Percentiles rank a stretch among this genome's conserved stretches.
Evolutionary conservation across 2,888 invertebrate species (phyloP).

Genomic region (Amblyjoppa fuscipennis): DNA sequence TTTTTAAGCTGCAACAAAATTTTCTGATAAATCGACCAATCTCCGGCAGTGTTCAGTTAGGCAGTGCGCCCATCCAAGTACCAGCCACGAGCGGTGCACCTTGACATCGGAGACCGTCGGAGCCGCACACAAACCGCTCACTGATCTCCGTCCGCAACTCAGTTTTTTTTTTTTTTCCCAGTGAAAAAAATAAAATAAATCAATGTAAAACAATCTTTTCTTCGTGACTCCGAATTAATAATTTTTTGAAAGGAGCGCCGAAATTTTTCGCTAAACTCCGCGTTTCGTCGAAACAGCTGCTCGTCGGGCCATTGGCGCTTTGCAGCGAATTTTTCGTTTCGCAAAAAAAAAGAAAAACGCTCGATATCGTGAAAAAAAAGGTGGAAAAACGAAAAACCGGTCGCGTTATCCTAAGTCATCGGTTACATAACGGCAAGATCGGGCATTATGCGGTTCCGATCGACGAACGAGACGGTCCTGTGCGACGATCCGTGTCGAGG

Average conservation of each 20-base stretch:
- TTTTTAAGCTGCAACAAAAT: too few species aligned
- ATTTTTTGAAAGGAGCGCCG: not conserved
- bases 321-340: not conserved
- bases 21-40: too few species aligned
- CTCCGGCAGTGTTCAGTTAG: too few species aligned
- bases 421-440: conserved; percentile 57
- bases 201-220: too few species aligned
- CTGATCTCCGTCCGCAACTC: too few species aligned
- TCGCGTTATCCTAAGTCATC: conserved; percentile 7
- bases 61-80: too few species aligned
- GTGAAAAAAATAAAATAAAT: not conserved
- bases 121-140: too few species aligned
- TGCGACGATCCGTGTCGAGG: not conserved
- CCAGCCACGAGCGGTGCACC: too few species aligned
- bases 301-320: not conserved
- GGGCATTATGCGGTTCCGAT: conserved; percentile 41
- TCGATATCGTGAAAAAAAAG: not conserved
- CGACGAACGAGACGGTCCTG: not conserved
- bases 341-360: not conserved
- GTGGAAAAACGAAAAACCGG: conserved; percentile 10
- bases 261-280: not conserved
- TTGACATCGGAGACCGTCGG: too few species aligned
- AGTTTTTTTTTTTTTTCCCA: too few species aligned
- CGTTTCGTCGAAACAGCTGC: not conserved
- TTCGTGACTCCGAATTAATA: not conserved